phyloP scores from a whole-genome alignment of 2,113 vertebrate genomes.

The Aegithalos caudatus region DNA sequence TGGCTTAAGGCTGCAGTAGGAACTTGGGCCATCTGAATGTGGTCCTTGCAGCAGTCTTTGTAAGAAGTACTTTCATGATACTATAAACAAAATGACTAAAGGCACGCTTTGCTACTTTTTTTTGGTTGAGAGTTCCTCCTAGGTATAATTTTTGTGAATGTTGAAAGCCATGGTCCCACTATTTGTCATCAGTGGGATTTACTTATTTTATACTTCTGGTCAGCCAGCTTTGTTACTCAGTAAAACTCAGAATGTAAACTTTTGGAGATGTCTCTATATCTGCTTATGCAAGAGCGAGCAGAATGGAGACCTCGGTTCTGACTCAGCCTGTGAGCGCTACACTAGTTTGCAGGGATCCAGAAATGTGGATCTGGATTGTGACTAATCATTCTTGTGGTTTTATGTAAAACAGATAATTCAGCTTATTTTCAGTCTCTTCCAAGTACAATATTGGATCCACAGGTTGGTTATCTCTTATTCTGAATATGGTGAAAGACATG shows the following conservation, averaged over 20 bases:
- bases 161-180: not conserved
- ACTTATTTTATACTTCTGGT: not conserved
- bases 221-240: not conserved
- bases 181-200: not conserved
- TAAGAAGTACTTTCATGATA: not conserved
- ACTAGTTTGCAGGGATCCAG: conserved; percentile 23
- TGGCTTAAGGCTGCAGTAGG: not conserved
- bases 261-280: not conserved
- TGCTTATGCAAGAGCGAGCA: not conserved
- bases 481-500: not conserved
- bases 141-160: not conserved
- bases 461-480: not conserved
- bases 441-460: not conserved
- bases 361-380: conserved; percentile 34
- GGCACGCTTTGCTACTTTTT: not conserved
- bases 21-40: not conserved
- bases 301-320: not conserved
- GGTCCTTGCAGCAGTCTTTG: not conserved
- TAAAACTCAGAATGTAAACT: not conserved
- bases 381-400: conserved; percentile 30
- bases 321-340: conserved; percentile 18
- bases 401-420: conserved; percentile 7
- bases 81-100: not conserved
- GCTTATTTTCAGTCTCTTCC: not conserved
- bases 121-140: not conserved